Base-by-base conservation (phyloP, 1,140 invertebrate genomes). In the Anastatus disparis region DNA sequence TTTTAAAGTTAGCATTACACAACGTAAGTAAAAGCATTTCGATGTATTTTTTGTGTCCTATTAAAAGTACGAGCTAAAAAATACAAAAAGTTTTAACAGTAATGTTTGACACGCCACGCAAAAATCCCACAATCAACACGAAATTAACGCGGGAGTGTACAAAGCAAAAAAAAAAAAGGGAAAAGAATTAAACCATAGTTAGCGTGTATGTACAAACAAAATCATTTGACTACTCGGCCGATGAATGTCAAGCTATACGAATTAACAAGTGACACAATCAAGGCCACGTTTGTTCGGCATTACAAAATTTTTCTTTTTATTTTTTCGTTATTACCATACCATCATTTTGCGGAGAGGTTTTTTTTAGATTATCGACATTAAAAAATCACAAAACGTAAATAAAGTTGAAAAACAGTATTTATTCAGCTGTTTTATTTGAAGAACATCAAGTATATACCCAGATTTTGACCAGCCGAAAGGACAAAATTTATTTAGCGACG, bases 221-320 rank as follows among this genome's bases (percentile, higher is more conserved):
- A n/a, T n/a, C n/a, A n/a, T n/a, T n/a, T n/a, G n/a, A n/a, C n/a
- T n/a, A n/a, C n/a, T n/a, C n/a, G n/a, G 12, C n/a, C 53, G 42
- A 59, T 50, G 55, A 58, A 35, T 68, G 65, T 59, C 65, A 52
- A n/a, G 31, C 20, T 29, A n/a, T n/a, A 59, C 20, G 29, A 70
- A 70, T 70, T 63, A 70, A 70, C 59, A 17, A 9, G 50, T 38
- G 59, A 44, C 58, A 68, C 56, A 70, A 70, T 68, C 53, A 66
- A 58, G 55, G 29, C 48, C n/a, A 24, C 59, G 40, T 56, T 70
- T 56, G 52, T 65, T 61, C 31, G 31, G 31, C 10, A 35, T 35
- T 6, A 35, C 31, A 35, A n/a, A n/a, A n/a, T n/a, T n/a, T n/a
- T n/a, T n/a, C n/a, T n/a, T n/a, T n/a, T n/a, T n/a, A n/a, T n/a